Conservation (phyloP, 2,113 vertebrate genomes). For the Pluvianellus socialis region DNA sequence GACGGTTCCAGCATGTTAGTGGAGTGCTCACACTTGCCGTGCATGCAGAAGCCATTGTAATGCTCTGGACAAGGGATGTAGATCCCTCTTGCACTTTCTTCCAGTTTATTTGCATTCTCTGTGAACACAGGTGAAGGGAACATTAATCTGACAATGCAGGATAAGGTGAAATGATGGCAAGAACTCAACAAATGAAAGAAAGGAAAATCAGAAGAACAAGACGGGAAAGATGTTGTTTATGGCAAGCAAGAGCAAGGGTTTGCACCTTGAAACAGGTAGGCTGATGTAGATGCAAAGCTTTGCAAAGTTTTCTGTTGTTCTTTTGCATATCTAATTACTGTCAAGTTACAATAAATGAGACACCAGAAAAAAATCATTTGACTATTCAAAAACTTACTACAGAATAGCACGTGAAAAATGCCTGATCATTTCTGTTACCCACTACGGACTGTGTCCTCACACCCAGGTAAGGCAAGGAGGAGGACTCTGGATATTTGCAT, state of each 20-base stretch:
- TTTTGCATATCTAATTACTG: slow-evolving; percentile 19
- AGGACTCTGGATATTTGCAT: not conserved
- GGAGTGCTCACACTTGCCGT: slow-evolving; percentile 95
- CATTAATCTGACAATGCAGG: not conserved
- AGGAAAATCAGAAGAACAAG: slow-evolving; percentile 11
- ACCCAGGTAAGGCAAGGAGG: not conserved
- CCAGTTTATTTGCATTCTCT: slow-evolving; percentile 88
- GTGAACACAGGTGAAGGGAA: slow-evolving; percentile 63
- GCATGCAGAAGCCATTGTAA: slow-evolving; percentile 94
- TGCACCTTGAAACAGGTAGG: not conserved
- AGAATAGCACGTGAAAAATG: slow-evolving; percentile 27
- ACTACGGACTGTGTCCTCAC: not conserved
- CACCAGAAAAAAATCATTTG: slow-evolving; percentile 12
- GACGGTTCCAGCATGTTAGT: slow-evolving; percentile 88
- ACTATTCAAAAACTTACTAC: slow-evolving; percentile 11
- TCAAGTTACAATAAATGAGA: not conserved
- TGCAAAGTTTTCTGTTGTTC: slow-evolving; percentile 22
- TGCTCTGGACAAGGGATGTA: slow-evolving; percentile 94
- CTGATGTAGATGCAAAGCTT: not conserved
- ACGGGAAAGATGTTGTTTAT: not conserved
- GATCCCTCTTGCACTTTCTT: slow-evolving; percentile 86
- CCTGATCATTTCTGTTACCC: not conserved
- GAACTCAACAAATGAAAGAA: not conserved
- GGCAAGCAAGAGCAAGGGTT: not conserved
- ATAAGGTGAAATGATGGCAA: not conserved